Conservation (phyloP, 2,113 vertebrate genomes). For the Urocynchramus pylzowi region DNA sequence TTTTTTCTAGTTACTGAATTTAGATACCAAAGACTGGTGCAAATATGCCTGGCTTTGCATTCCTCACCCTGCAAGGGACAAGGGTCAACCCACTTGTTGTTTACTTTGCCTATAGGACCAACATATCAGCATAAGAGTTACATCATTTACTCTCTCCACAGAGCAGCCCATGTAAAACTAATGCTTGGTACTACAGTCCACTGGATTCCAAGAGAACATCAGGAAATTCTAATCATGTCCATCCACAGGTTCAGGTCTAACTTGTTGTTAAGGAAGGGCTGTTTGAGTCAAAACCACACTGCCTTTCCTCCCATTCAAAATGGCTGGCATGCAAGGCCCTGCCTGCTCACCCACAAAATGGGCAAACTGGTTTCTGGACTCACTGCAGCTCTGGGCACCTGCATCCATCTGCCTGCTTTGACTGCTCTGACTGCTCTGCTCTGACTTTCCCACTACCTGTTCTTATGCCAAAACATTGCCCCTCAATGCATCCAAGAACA, state of each 20-base stretch:
- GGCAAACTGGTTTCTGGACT: not conserved
- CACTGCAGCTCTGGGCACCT: fast-evolving
- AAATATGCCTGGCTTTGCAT: not conserved
- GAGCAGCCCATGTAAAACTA: not conserved
- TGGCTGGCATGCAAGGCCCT: fast-evolving
- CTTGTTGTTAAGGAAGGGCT: not conserved
- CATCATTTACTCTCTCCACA: not conserved
- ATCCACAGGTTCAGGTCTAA: not conserved
- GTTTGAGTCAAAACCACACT: not conserved
- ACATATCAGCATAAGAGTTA: not conserved
- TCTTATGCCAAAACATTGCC: not conserved
- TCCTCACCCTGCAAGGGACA: not conserved
- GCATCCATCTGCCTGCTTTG: not conserved
- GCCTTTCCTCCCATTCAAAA: not conserved
- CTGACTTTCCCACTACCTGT: not conserved
- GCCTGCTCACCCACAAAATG: fast-evolving
- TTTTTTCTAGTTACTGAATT: not conserved
- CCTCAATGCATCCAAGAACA: fast-evolving
- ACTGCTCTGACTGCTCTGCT: not conserved
- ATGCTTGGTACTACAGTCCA: not conserved
- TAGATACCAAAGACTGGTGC: not conserved
- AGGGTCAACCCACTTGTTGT: not conserved
- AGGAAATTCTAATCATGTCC: not conserved
- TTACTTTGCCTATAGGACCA: not conserved
- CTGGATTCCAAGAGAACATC: not conserved